Evolutionary conservation across 2,888 invertebrate genomes (phyloP).

Genomic region (Byasa hedistus): DNA sequence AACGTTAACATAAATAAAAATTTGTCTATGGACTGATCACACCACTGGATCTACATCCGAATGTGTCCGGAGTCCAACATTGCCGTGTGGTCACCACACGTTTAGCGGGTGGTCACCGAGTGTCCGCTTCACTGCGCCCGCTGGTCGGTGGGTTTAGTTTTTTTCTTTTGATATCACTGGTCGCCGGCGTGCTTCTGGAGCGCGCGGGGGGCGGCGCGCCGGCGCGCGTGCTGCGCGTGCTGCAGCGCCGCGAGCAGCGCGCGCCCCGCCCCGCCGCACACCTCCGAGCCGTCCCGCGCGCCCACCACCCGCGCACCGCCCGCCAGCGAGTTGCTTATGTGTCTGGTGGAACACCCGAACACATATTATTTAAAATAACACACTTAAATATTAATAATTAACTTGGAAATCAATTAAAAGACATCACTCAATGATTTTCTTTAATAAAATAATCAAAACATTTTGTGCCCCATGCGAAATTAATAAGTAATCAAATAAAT

Average conservation of each 20-base stretch:
- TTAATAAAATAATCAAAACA: too few relatives aligned
- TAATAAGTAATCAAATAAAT: too few relatives aligned
- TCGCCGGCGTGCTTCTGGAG: conserved; percentile 25
- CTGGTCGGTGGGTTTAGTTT: not conserved
- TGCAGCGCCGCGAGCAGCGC: conserved; percentile 10
- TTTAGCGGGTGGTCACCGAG: not conserved
- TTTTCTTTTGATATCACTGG: conserved; percentile 1
- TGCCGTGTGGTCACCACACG: too few relatives aligned
- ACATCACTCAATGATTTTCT: too few relatives aligned
- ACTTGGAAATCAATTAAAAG: too few relatives aligned
- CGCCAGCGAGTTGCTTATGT: conserved; percentile 78
- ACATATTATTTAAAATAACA: too few relatives aligned
- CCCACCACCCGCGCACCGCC: conserved; percentile 78
- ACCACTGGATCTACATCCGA: too few relatives aligned
- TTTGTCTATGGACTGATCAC: too few relatives aligned
- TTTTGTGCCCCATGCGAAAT: too few relatives aligned
- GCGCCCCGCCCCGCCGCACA: conserved; percentile 51
- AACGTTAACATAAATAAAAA: too few relatives aligned
- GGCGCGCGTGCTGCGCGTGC: conserved; percentile 33
- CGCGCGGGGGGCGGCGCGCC: conserved; percentile 14
- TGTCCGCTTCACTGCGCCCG: not conserved
- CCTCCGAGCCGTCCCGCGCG: conserved; percentile 81
- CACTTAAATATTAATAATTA: too few relatives aligned
- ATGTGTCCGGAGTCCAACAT: too few relatives aligned
- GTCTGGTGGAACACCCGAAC: conserved; percentile 47